A percentile compares a stretch with the other conserved stretches of the same genome.
phyloP scores from a whole-genome alignment of 2,888 invertebrate species.

The Oxytorus armatus region DNA sequence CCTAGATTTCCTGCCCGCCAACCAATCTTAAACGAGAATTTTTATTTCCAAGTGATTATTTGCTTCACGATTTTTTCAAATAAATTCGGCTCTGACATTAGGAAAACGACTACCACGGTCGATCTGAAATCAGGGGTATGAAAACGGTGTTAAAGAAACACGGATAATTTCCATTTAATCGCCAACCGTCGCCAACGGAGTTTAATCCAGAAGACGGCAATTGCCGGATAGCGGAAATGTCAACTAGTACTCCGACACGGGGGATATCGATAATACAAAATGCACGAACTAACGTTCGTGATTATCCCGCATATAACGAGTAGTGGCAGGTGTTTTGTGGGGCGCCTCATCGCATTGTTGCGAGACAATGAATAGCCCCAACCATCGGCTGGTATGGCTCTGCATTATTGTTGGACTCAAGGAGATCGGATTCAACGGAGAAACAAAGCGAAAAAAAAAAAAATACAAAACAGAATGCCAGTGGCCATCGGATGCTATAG shows the following conservation, averaged over 20 bases:
- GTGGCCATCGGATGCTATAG: constrained; percentile 11
- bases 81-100: no score
- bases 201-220: constrained; percentile 3
- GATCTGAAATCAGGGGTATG: no score
- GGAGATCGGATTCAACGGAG: no score
- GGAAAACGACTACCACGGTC: no score
- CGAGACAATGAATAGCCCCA: constrained; percentile 69
- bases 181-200: background rate
- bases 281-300: constrained; percentile 71
- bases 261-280: constrained; percentile 64
- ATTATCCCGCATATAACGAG: constrained; percentile 80
- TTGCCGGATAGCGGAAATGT: constrained; percentile 36
- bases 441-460: constrained; percentile 36
- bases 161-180: background rate
- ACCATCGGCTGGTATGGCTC: constrained; percentile 61
- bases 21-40: background rate
- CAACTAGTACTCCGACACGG: background rate
- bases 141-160: background rate
- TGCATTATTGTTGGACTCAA: constrained; percentile 70
- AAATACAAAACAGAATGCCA: constrained; percentile 37
- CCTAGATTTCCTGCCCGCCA: background rate
- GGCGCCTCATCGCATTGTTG: constrained; percentile 69
- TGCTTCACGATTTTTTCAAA: no score
- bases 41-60: background rate
- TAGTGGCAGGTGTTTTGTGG: constrained; percentile 81